Base-by-base conservation (phyloP, 2,888 invertebrate genomes). In the Pseudococcus longispinus region DNA sequence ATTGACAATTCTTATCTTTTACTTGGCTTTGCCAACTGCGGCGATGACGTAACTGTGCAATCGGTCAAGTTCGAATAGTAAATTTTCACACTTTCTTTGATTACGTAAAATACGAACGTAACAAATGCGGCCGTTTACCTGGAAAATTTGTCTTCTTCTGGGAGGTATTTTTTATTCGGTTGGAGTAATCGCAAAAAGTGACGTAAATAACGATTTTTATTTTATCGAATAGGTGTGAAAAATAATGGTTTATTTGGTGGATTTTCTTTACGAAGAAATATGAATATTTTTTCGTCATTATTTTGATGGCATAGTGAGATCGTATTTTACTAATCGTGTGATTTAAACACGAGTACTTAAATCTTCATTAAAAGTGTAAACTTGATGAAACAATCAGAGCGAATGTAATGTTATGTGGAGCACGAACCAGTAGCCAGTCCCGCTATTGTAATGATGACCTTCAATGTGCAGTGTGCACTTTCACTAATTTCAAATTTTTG, bases 371-470 rank as follows among this genome's bases (percentile, higher is more conserved):
- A 32, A 0, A 29, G 18, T 65, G 26, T 70, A 18, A 70, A 32
- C 29, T 29, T 70, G 42, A 42, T 11, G 20, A 80, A 80, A 80
- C 23, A 80, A 80, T 80, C 20, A 80, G 77, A 80, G 77, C 77
- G 77, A 80, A 80, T 42, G 42, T 80, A 42, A 20, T 80, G 74
- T 29, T 29, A 9, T 80, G 23, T 80, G 77, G 77, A 20, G 29
- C 77, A 42, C 77, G 32, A 32, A 32, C 32, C 18, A n/a, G 32
- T 74, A 32, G 11, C 29, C 42, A 20, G 20, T 80, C 11, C 8
- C 9, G 37, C 8, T 4, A 70, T 80, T 42, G 5, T 80, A 11
- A 42, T 37, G 60, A 23, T 42, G 77, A 42, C 77, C 77, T 80
- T 80, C 77, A 74, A n/a, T 13, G 15, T 32, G 32, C 15, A 74